These are phyloP conservation scores for Myotis planiceps DNA, from an alignment of 2,797 vertebrate species.

Conservation along the genomic window DNA sequence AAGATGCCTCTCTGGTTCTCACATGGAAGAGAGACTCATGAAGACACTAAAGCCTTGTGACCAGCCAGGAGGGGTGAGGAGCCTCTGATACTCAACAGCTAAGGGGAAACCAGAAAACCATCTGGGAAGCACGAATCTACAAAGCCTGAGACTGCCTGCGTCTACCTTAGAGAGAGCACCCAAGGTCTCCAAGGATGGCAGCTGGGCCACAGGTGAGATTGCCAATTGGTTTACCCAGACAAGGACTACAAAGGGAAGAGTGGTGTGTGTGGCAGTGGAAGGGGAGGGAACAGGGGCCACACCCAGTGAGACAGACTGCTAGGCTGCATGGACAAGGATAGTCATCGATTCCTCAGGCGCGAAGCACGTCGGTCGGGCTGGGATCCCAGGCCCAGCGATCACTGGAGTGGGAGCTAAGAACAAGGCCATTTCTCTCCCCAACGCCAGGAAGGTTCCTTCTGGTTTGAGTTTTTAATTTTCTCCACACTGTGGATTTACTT, in stretches of 20 bases:
- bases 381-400: not conserved
- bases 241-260: not conserved
- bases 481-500: constrained; percentile 50
- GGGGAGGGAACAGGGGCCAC: accelerated
- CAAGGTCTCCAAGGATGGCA: not conserved
- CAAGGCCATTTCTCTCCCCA: not conserved
- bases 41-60: not conserved
- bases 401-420: accelerated
- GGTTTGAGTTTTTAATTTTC: constrained; percentile 68
- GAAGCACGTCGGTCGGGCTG: not conserved
- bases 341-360: not conserved
- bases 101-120: not conserved
- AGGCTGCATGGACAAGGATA: accelerated
- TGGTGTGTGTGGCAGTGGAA: accelerated
- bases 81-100: not conserved
- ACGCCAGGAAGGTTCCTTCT: not conserved
- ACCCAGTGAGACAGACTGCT: accelerated
- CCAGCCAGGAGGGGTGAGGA: no score
- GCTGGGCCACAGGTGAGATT: not conserved
- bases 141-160: not conserved
- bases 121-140: not conserved
- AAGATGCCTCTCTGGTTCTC: not conserved
- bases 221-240: accelerated
- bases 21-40: not conserved
- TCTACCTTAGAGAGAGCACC: not conserved